Evolutionary conservation across 2,113 vertebrate species (phyloP).

Genomic region (Aegithalos caudatus): DNA sequence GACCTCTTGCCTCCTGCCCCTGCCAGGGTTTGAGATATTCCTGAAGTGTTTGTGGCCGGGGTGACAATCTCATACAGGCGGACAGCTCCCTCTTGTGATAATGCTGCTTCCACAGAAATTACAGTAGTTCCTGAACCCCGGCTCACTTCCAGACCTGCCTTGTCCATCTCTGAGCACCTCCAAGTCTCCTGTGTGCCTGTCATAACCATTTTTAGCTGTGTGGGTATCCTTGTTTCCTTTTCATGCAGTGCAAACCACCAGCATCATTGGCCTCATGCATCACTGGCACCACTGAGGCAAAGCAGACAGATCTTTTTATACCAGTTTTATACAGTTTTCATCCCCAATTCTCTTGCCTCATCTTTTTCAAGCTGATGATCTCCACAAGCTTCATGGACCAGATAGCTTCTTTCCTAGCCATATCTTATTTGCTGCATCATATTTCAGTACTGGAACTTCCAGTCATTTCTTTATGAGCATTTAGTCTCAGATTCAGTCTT

Average conservation of each 20-base stretch:
- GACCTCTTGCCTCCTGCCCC: neutral
- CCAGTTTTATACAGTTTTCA: neutral
- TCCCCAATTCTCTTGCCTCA: neutral
- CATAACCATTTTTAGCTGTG: neutral
- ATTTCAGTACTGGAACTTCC: neutral
- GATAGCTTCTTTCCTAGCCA: neutral
- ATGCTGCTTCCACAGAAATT: neutral
- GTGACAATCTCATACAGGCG: neutral
- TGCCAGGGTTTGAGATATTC: neutral
- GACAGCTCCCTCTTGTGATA: constrained; percentile 62
- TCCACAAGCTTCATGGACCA: neutral
- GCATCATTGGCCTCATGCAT: neutral
- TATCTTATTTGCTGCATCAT: neutral
- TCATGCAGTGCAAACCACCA: accelerated
- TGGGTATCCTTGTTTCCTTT: neutral
- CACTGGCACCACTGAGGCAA: neutral
- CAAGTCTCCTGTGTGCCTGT: neutral
- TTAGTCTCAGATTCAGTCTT: neutral
- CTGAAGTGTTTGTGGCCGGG: neutral
- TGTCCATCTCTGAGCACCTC: neutral
- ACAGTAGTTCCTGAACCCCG: neutral
- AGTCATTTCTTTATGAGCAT: neutral
- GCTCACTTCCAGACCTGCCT: neutral
- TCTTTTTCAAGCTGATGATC: neutral
- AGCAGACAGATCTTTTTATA: neutral